Conservation (phyloP, 1,140 invertebrate species). For the Drosophila bocki region DNA sequence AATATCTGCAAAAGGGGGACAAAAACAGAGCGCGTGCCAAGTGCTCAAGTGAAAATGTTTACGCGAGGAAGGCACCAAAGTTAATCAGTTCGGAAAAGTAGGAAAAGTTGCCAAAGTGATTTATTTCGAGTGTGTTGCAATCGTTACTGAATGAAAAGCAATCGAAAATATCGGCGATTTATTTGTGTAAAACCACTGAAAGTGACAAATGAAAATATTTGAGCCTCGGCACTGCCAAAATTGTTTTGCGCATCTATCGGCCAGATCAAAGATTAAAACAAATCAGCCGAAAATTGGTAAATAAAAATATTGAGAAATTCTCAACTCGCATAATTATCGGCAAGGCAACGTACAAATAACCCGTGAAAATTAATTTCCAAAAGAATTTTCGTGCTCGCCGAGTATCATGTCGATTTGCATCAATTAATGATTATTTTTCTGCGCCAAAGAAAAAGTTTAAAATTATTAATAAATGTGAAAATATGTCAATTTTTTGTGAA, state of each 20-base stretch:
- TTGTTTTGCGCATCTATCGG: constrained; percentile 18
- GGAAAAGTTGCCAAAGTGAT: constrained; percentile 31
- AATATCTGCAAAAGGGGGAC: constrained; percentile 54
- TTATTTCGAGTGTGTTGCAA: constrained; percentile 39
- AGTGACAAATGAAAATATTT: constrained; percentile 48
- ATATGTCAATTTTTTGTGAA: constrained; percentile 9
- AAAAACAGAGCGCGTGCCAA: constrained; percentile 65
- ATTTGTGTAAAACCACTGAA: constrained; percentile 27
- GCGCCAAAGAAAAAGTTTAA: neutral
- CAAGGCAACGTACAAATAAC: constrained; percentile 15
- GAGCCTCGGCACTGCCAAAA: constrained; percentile 33
- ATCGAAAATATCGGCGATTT: constrained; percentile 36
- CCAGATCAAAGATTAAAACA: constrained; percentile 66
- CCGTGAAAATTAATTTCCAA: constrained; percentile 32
- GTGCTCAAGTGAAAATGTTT: constrained; percentile 52
- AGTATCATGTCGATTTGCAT: constrained; percentile 11
- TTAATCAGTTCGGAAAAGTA: constrained; percentile 39
- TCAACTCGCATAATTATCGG: constrained; percentile 54
- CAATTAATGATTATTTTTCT: constrained; percentile 21
- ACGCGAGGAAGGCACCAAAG: constrained; percentile 25
- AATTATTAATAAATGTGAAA: constrained; percentile 9
- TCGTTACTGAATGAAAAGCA: constrained; percentile 32
- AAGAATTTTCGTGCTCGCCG: neutral
- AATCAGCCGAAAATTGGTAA: constrained; percentile 76
- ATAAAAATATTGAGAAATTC: constrained; percentile 50